Evolutionary conservation across 2,797 vertebrate species (phyloP), one percentile per base, ranked within the genome.

Genomic region (Liparis tanakae): DNA sequence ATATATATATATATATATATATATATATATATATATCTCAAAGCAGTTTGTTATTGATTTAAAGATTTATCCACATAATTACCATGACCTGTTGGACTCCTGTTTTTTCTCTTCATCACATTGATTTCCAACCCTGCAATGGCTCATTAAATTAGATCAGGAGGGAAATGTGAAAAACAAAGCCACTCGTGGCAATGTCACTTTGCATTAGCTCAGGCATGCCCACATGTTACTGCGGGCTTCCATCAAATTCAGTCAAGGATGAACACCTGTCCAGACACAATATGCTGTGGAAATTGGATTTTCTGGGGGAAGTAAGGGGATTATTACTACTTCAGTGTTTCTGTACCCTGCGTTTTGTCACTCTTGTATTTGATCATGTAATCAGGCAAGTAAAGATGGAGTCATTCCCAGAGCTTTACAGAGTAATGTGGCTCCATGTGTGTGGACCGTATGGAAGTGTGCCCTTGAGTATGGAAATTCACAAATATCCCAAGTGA

Each of bases 171-270:
- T 58, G 72, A 84, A 70, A 79, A 85, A 80, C 82, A 79, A 85
- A 86, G 76, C 65, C 33, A 69, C 73, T 88, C 70, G 69, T 85
- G 79, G 73, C 79, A 83, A 79, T 91, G 90, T 89, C 89, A 87
- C 80, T 90, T 87, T 83, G 82, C 76, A 89, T 92, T 85, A 91
- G 81, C 71, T 88, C 80, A 85, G 69, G 41, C 67, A 50, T 73
- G 70, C 63, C 80, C 70, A 82, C 75, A 33, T 61, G 54, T 85
- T 86, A 78, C 78, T 66, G 72, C 76, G 72, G 74, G 76, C 88
- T 89, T 89, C 90, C 83, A 89, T 93, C 87, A 88, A 87, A 91
- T 82, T 83, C 82, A 83, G 81, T 86, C 69, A 74, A 89, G 83
- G 76, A 87, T 85, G 90, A 88, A 85, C 78, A 87, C 76, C 86